Conservation (phyloP, 2,113 vertebrate genomes). For the Varanus salvator region DNA sequence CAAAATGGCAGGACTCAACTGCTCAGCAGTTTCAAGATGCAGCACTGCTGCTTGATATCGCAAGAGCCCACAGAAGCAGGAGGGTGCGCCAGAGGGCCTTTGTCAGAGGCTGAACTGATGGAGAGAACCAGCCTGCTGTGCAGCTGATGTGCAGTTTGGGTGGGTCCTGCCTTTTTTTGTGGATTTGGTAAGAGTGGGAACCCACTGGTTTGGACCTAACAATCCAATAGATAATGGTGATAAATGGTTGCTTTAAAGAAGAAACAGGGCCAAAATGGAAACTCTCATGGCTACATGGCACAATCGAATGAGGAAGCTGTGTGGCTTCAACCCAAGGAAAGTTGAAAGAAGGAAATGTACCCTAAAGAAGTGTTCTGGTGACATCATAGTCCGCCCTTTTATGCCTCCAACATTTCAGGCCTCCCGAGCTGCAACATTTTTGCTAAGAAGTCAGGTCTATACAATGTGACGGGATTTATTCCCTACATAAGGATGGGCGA, state of each 20-base stretch:
- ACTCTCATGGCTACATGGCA: background rate
- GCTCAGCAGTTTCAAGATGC: background rate
- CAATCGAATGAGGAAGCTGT: background rate
- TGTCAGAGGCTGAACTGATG: too few species aligned
- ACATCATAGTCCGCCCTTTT: too few species aligned
- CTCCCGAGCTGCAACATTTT: background rate
- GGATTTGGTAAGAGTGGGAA: background rate
- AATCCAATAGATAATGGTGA: background rate
- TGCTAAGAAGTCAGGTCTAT: background rate
- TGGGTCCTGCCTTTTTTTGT: background rate
- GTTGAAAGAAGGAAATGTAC: background rate
- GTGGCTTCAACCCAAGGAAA: background rate
- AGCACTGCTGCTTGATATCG: background rate
- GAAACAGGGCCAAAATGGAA: background rate
- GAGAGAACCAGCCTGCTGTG: too few species aligned
- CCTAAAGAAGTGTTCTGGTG: background rate
- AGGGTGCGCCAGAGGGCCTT: background rate
- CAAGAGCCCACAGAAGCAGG: background rate
- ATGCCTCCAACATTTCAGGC: background rate
- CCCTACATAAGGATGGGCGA: too few species aligned
- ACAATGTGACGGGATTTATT: background rate
- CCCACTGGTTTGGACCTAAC: background rate
- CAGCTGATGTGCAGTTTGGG: background rate
- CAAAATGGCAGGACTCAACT: background rate
- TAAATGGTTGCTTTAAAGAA: background rate